Conservation (phyloP, 1,140 invertebrate genomes). For the Eumaeus atala region DNA sequence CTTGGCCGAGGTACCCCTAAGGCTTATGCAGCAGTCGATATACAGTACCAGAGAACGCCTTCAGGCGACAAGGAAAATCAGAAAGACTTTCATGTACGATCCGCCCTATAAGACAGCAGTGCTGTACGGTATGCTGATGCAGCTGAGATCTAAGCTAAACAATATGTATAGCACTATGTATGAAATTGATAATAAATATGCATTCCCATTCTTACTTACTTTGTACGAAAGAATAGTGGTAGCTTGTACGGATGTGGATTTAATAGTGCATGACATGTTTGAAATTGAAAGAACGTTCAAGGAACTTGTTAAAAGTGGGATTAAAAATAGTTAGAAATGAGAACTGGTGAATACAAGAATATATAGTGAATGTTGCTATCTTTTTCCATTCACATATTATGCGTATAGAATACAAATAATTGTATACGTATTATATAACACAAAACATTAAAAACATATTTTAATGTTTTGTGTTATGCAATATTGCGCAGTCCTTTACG, state of each 20-base stretch:
- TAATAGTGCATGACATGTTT: slow-evolving; percentile 28
- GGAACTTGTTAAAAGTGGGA: no score
- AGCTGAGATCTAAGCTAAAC: slow-evolving; percentile 36
- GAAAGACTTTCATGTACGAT: slow-evolving; percentile 23
- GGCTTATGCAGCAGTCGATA: slow-evolving; percentile 40
- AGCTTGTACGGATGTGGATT: slow-evolving; percentile 23
- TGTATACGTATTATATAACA: no score
- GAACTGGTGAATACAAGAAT: no score
- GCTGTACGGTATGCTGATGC: slow-evolving; percentile 30
- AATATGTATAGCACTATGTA: slow-evolving; percentile 27
- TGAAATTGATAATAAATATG: slow-evolving; percentile 10
- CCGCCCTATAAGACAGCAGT: slow-evolving; percentile 28
- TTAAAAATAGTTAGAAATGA: no score
- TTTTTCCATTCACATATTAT: no score
- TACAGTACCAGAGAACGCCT: slow-evolving; percentile 33
- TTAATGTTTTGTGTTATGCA: no score
- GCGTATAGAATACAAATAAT: no score
- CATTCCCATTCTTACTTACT: slow-evolving; percentile 32
- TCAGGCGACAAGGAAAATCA: slow-evolving; percentile 21
- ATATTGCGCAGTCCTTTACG: no score
- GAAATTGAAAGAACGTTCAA: no score
- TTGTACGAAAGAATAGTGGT: slow-evolving; percentile 37
- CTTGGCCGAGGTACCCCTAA: slow-evolving; percentile 23
- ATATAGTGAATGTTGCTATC: no score
- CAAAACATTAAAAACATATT: no score